A percentile compares a stretch with the other conserved stretches of the same genome.
These are phyloP conservation scores for Amphiprion ocellaris DNA, from an alignment of 2,113 vertebrate species.

Conservation along the genomic window DNA sequence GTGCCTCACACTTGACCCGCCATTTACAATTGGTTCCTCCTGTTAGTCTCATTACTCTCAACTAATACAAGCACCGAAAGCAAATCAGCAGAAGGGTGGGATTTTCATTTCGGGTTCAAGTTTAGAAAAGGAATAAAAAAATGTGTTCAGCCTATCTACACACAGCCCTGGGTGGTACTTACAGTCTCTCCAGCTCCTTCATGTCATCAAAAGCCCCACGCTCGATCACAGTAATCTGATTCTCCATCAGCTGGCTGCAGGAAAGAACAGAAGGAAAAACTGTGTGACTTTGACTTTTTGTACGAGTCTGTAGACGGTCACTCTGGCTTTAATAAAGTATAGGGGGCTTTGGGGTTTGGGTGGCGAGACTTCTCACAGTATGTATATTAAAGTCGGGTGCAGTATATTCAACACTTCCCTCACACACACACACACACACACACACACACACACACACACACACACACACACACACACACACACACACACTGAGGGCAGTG, in stretches of 20 bases:
- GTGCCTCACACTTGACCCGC: constrained; percentile 53
- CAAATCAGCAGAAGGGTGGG: constrained; percentile 12
- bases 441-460: constrained; percentile 42
- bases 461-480: constrained; percentile 29
- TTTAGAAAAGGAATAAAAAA: constrained; percentile 37
- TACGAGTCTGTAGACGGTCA: constrained; percentile 39
- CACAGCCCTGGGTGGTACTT: constrained; percentile 81
- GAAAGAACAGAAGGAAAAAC: constrained; percentile 54
- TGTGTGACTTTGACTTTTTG: constrained; percentile 42
- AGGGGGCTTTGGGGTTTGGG: constrained; percentile 36
- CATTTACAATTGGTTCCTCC: constrained; percentile 34
- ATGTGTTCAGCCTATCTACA: constrained; percentile 20
- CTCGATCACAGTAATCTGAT: constrained; percentile 94
- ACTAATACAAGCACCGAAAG: constrained; percentile 26
- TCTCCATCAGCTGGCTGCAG: constrained; percentile 98
- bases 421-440: constrained; percentile 44
- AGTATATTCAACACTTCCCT: constrained; percentile 44
- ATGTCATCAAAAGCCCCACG: constrained; percentile 97
- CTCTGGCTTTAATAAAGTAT: constrained; percentile 58
- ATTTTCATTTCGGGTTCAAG: constrained; percentile 48
- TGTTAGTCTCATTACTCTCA: constrained; percentile 48
- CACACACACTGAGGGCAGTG: constrained; percentile 58
- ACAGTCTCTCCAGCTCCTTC: constrained; percentile 99
- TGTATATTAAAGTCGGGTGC: constrained; percentile 46
- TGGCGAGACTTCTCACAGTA: constrained; percentile 37